Conservation (phyloP, 2,888 invertebrate genomes). For the Limnephilus lunatus region DNA sequence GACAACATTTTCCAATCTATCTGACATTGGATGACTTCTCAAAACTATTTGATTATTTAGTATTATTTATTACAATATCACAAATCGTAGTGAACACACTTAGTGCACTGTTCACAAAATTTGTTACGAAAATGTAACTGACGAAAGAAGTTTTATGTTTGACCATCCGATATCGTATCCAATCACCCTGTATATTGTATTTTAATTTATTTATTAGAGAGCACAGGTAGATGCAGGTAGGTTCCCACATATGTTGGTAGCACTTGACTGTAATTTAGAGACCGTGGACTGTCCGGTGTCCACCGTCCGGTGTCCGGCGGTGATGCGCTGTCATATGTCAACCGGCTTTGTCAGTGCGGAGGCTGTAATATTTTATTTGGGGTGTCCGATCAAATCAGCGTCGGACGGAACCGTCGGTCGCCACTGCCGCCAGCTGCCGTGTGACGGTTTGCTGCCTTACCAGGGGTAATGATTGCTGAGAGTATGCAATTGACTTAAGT, state of each 20-base stretch:
- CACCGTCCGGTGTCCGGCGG: conserved; percentile 12
- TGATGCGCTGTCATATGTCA: conserved; percentile 62
- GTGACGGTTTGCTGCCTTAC: background rate
- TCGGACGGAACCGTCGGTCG: conserved; percentile 10
- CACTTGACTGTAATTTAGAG: background rate
- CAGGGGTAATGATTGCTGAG: background rate
- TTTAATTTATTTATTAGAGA: background rate
- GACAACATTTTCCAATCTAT: too few species aligned
- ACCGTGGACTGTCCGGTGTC: background rate
- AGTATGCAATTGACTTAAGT: background rate
- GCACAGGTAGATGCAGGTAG: background rate
- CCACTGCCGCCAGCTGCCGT: background rate
- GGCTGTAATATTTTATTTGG: conserved; percentile 57
- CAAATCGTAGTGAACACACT: background rate
- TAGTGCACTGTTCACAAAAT: background rate
- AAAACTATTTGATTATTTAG: too few species aligned
- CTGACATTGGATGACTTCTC: too few species aligned
- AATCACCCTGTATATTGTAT: background rate
- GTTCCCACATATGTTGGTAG: background rate
- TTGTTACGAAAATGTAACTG: background rate
- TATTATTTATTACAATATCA: background rate
- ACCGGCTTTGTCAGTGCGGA: conserved; percentile 48
- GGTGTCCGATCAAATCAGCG: conserved; percentile 58
- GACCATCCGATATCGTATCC: background rate
- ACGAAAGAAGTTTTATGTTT: background rate